These are phyloP conservation scores for Bombus haemorrhoidalis DNA, from an alignment of 1,140 invertebrate species.

Conservation along the genomic window DNA sequence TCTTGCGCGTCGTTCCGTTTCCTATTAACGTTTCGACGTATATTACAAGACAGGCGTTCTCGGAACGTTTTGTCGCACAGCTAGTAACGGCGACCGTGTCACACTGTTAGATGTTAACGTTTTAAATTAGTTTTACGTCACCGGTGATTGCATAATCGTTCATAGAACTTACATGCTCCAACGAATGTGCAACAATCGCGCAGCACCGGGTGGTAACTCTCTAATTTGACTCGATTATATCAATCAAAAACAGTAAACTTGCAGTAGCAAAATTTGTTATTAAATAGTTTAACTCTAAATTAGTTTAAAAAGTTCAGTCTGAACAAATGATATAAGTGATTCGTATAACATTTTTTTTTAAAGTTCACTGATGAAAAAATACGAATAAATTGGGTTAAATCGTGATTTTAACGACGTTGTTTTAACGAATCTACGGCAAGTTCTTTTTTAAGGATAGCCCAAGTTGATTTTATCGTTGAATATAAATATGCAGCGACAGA, in stretches of 20 bases:
- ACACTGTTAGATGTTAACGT: slow-evolving; percentile 3
- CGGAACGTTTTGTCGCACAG: not conserved
- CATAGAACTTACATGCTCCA: not conserved
- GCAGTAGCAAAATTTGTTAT: not conserved
- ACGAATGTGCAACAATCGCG: not conserved
- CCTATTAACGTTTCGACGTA: slow-evolving; percentile 6
- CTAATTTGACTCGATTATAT: not conserved
- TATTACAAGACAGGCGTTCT: not conserved
- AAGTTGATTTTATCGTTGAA: not conserved
- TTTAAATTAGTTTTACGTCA: slow-evolving; percentile 36
- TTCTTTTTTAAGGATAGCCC: not conserved
- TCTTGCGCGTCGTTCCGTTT: not conserved
- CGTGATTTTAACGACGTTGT: not conserved
- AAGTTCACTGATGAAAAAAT: not conserved
- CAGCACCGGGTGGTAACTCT: not conserved
- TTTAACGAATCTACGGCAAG: not conserved
- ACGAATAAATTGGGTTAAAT: not conserved
- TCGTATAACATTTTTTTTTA: too few relatives aligned
- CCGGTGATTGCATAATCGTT: slow-evolving; percentile 19
- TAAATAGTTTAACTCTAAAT: not conserved
- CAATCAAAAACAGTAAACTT: not conserved
- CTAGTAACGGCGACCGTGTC: not conserved
- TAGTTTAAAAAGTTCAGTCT: not conserved
- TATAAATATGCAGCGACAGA: not conserved
- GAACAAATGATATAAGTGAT: not conserved